Base-by-base conservation (phyloP, 2,797 vertebrate species). In the Sebastes vulpes region DNA sequence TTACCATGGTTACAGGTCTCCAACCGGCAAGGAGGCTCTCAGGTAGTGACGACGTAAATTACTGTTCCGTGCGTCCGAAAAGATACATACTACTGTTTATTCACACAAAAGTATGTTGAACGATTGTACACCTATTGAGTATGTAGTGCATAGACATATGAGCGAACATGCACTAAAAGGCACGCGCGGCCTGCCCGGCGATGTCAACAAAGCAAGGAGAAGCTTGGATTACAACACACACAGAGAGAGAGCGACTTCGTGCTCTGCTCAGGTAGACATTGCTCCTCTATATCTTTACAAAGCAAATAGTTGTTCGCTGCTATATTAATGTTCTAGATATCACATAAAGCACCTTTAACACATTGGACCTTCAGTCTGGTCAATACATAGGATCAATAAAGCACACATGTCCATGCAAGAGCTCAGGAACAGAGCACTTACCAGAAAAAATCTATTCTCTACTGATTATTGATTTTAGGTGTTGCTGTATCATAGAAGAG, bases 381-480 rank as follows among this genome's bases (percentile, higher is more conserved):
- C 84, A 78, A 88, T 85, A 82, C 11, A 20, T 1, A 0, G 9
- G 61, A 84, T 91, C 86, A 59, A 92, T 93, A 70, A 66, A 61
- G 31, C 32, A 82, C 75, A 77, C 57, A 70, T 48, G 28, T 35
- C 82, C 72, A 64, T 14, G 29, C 12, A 56, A 23, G 26, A 53
- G 53, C 66, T 67, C 42, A 60, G 65, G 63, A 76, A 60, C 50
- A 79, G 75, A 67, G 31, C 26, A 68, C 65, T 80, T 84, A 71
- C 48, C 5, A 64, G 69, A 7, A 60, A 68, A 65, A 85, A 82
- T 84, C 70, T 38, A 66, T 73, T 71, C 12, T 23, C 26, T 80
- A 53, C 23, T 28, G 72, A 89, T 82, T 59, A 70, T 63, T 66
- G 73, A 31, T 75, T 86, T 83, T 25, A 86, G 4, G 9, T 63